Percentiles rank a stretch among this genome's conserved stretches.
Conservation (phyloP, 2,797 vertebrate species). For the Echeneis naucrates region DNA sequence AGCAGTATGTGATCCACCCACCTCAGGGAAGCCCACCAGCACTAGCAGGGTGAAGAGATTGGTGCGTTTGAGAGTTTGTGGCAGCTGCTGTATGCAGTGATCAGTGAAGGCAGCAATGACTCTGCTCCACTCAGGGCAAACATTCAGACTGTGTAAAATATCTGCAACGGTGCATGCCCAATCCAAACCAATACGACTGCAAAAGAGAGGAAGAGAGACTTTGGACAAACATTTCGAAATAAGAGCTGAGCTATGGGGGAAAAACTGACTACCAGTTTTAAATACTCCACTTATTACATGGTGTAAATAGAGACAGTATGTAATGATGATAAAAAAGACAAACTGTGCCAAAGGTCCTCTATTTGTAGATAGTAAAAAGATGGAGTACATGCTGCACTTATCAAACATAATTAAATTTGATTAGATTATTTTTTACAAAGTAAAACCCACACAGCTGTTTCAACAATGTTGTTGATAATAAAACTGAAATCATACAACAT, state of each 20-base stretch:
- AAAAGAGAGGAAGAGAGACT: conserved; percentile 1
- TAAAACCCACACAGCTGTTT: not conserved
- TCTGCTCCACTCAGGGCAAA: conserved; percentile 88
- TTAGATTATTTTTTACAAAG: not conserved
- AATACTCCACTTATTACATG: not conserved
- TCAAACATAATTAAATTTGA: no score
- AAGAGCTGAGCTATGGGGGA: not conserved
- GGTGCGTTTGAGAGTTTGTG: conserved; percentile 92
- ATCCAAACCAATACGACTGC: conserved; percentile 94
- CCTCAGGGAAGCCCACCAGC: conserved; percentile 97
- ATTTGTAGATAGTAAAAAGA: not conserved
- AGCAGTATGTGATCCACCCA: conserved; percentile 54
- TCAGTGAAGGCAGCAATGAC: conserved; percentile 93
- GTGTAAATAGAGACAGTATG: not conserved
- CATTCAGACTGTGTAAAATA: conserved; percentile 91
- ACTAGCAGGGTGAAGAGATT: conserved; percentile 97
- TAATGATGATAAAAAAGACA: not conserved
- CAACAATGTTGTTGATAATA: not conserved
- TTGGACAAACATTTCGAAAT: not conserved
- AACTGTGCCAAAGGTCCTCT: not conserved
- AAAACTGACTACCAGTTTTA: not conserved
- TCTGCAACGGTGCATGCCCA: conserved; percentile 98
- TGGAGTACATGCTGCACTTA: not conserved
- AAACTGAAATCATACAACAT: no score
- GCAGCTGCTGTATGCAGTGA: conserved; percentile 93